Conservation (phyloP, 2,113 vertebrate species). For the Serinus canaria region DNA sequence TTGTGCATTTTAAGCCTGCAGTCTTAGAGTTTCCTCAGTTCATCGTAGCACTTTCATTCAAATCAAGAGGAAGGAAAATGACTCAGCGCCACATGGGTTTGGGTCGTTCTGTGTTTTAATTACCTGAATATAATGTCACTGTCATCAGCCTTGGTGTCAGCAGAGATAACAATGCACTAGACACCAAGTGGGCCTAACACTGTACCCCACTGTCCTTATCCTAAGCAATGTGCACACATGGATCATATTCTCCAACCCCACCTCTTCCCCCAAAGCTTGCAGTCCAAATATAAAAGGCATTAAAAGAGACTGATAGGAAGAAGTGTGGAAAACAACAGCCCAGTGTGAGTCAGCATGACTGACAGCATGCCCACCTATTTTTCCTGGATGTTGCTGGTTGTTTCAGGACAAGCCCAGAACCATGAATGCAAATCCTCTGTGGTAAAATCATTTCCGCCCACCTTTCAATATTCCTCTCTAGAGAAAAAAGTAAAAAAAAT, state of each 20-base stretch:
- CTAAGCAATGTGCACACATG: background rate
- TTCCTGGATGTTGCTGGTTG: constrained; percentile 16
- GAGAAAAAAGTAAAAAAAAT: background rate
- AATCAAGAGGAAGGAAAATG: background rate
- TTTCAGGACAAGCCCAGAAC: constrained; percentile 8
- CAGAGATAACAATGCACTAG: background rate
- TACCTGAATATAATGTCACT: background rate
- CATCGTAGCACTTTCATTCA: background rate
- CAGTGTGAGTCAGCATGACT: background rate
- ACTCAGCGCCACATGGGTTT: background rate
- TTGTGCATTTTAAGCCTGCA: background rate
- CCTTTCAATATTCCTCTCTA: background rate
- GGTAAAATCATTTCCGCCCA: background rate
- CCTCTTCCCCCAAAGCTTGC: background rate
- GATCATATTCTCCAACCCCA: background rate
- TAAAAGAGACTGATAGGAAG: background rate
- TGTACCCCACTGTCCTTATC: background rate
- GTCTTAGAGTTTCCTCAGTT: background rate
- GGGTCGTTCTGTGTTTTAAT: background rate
- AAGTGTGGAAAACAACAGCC: background rate
- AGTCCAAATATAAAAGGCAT: background rate
- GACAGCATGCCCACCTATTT: background rate
- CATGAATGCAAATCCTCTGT: background rate
- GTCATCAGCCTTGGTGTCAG: background rate
- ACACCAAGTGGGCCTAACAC: rapidly evolving